Conservation (phyloP, 2,888 invertebrate genomes). For the Patella caerulea region DNA sequence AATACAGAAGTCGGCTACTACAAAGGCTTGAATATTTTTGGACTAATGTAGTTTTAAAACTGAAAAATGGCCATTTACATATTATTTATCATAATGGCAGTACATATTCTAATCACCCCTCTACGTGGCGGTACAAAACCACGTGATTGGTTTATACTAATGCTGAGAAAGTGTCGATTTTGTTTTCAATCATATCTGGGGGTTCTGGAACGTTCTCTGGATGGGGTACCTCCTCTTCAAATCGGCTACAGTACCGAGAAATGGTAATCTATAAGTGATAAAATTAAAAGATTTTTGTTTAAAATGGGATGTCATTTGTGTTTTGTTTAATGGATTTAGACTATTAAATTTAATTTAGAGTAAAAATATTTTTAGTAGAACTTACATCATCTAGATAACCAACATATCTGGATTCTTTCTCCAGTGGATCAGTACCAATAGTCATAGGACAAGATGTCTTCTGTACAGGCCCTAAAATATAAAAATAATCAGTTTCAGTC, state of each 20-base stretch:
- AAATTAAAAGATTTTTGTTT: too few relatives aligned
- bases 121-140: too few relatives aligned
- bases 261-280: background rate
- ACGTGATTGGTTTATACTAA: background rate
- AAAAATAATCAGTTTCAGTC: too few relatives aligned
- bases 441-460: slow-evolving; percentile 44
- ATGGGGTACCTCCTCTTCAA: background rate
- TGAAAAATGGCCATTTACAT: too few relatives aligned
- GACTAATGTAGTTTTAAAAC: too few relatives aligned
- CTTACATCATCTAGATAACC: slow-evolving; percentile 46
- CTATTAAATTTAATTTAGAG: too few relatives aligned
- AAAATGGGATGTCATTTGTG: too few relatives aligned
- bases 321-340: too few relatives aligned
- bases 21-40: too few relatives aligned
- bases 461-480: slow-evolving; percentile 38
- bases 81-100: too few relatives aligned
- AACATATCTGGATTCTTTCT: slow-evolving; percentile 38
- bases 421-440: slow-evolving; percentile 44
- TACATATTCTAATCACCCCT: too few relatives aligned
- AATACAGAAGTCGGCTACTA: too few relatives aligned
- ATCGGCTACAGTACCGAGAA: background rate
- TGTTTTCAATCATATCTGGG: background rate
- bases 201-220: background rate
- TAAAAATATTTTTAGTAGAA: background rate
- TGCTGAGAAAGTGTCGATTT: background rate